Evolutionary conservation across 2,888 invertebrate genomes (phyloP).

Genomic region (Oligia strigilis): DNA sequence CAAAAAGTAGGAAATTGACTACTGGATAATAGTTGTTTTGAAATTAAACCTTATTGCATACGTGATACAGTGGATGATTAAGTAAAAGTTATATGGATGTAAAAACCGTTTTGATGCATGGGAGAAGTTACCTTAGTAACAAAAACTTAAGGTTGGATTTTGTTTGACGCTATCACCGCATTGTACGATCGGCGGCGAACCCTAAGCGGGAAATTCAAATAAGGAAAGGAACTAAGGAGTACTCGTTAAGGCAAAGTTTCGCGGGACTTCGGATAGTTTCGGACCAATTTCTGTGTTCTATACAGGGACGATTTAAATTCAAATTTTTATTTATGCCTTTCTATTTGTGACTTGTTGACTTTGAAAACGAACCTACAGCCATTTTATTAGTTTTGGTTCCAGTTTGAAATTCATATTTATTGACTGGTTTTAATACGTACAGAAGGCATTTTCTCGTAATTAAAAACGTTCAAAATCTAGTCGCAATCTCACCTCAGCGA

Average conservation of each 20-base stretch:
- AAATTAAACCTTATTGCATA: conserved; percentile 41
- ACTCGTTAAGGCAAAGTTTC: conserved; percentile 74
- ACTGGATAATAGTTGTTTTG: conserved; percentile 11
- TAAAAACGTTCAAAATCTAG: too few species aligned
- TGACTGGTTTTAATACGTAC: conserved; percentile 7
- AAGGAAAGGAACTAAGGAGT: conserved; percentile 77
- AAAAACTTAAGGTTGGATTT: conserved; percentile 69
- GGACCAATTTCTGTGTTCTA: conserved; percentile 55
- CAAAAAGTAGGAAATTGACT: conserved; percentile 22
- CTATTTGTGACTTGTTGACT: conserved; percentile 53
- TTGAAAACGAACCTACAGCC: conserved; percentile 30
- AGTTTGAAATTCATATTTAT: conserved; percentile 39
- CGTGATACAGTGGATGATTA: conserved; percentile 36
- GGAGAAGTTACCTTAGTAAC: neutral
- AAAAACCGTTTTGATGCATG: neutral
- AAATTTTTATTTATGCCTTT: conserved; percentile 39
- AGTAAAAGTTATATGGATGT: conserved; percentile 2
- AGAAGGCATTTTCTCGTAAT: neutral
- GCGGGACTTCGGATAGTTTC: conserved; percentile 61
- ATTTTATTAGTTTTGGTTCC: conserved; percentile 42
- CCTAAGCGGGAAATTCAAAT: conserved; percentile 81
- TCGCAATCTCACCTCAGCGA: too few species aligned
- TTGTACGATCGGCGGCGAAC: conserved; percentile 64
- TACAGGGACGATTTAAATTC: conserved; percentile 51
- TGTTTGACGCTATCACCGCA: conserved; percentile 54